Evolutionary conservation across 2,888 invertebrate species (phyloP), one percentile per base, ranked within the genome.

Genomic region (Andrena bicolor): DNA sequence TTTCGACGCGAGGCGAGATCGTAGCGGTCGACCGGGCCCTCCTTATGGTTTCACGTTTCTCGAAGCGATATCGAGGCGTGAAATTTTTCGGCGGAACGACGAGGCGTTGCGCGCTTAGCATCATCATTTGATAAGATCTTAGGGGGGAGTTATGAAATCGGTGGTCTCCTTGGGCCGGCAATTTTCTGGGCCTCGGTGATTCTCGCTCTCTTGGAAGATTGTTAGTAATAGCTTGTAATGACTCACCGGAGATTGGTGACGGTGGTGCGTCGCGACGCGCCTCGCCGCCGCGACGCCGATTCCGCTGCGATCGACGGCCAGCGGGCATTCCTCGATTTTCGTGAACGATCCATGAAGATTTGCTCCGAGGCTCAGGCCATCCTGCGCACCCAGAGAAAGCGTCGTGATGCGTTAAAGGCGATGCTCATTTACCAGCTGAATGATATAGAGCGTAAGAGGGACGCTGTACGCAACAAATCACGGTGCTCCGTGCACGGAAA

Each of bases 281-380:
- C 65, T 75, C 64, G 72, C 28, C 64, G 76, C 32, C 58, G 73
- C 66, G 71, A 49, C 69, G 83, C 48, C 53, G 74, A 28, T 70
- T 69, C 84, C 68, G 51, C 61, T 76, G 41, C 8, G 32, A 41
- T 70, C 76, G 75, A 53, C 80, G 82, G 28, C 74, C 69, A 73
- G 80, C 76, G 51, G 63, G 72, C 87, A 77, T 87, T 76, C 49
- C 80, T 65, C 76, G 83, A 87, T 88, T 87, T 82, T 85, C 85
- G 85, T 85, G 82, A 82, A 82, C 82, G 86, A 85, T 88, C 88
- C 88, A 88, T 88, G 86, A 86, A 88, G 88, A 86, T 65, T 69
- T 71, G 81, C 75, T 84, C 88, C 86, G 88, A 86, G 88, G 88
- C 86, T 88, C 86, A 86, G 83, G 88, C 86, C 88, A 88, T 86